Evolutionary conservation across 2,797 vertebrate genomes (phyloP), one percentile per base, ranked within the genome.

Genomic region (Pantherophis vulpinus): DNA sequence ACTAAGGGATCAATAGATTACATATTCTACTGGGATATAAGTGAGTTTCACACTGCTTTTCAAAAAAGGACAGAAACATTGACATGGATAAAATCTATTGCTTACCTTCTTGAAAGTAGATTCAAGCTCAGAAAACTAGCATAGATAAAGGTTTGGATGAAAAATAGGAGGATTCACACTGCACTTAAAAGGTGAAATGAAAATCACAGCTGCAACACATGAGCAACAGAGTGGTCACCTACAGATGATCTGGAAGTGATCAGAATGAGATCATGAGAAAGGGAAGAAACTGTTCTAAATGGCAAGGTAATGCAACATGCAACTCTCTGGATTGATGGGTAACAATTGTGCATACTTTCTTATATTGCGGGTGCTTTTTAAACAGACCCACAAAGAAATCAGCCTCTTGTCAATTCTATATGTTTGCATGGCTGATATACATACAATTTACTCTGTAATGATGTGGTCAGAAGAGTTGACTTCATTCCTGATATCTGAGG

Each of bases 231-330:
- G 37, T 13, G 37, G 51, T 11, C 27, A 29, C 66, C 47, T 29
- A 51, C 47, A 86, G 54, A 60, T 74, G 89, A 95, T 92, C 11
- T 47, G 56, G 91, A 95, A 92, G 47, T 70, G 37, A 89, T 55
- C 1, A 47, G 4, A 51, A 91, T 63, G 70, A 60, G 32, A 88
- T 25, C 0, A 16, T 0, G 37, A 18, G 87, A 55, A 14, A 90
- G 23, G 47, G 58, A 58, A 18, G 63, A 94, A 42, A 42, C 2
- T 59, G 20, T 91, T 88, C 29, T 60, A 66, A 74, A 59, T 54
- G 9, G 29, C 42, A 58, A 74, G 70, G 27, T 25, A 25, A 58
- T 37, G 16, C 11, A 37, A 14, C 86, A 55, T 60, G 14, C n/a
- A 63, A 61, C n/a, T 51, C 18, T n/a, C 37, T 47, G 55, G 42